Evolutionary conservation across 2,797 vertebrate species (phyloP).

Genomic region (Lophius americanus): DNA sequence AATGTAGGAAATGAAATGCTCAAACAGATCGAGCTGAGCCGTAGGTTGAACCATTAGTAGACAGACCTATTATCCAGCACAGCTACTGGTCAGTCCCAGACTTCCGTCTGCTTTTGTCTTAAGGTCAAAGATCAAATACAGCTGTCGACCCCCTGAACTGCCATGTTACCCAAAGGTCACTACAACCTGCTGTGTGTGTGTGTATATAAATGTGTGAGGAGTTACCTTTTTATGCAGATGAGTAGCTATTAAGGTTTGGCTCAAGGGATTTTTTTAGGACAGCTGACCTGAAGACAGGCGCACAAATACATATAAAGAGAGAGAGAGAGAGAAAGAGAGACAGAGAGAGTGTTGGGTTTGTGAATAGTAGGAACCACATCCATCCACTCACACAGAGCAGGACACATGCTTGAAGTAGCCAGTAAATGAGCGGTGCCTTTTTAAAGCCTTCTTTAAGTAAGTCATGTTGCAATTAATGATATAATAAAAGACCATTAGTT

Average conservation of each 20-base stretch:
- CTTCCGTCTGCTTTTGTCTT: slow-evolving; percentile 52
- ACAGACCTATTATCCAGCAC: slow-evolving; percentile 17
- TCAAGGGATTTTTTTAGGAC: slow-evolving; percentile 61
- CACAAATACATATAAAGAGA: not conserved
- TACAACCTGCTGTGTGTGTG: slow-evolving; percentile 19
- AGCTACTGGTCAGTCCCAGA: slow-evolving; percentile 28
- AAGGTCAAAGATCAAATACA: slow-evolving; percentile 63
- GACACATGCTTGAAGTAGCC: slow-evolving; percentile 13
- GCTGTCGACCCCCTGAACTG: slow-evolving; percentile 49
- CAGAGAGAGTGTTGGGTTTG: not conserved
- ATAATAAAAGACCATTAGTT: slow-evolving; percentile 26
- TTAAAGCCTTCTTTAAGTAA: not conserved
- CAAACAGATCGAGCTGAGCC: slow-evolving; percentile 15
- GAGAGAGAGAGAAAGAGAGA: not conserved
- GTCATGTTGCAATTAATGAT: slow-evolving; percentile 22
- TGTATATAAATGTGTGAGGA: slow-evolving; percentile 3
- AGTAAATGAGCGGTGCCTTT: not conserved
- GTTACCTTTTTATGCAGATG: slow-evolving; percentile 72
- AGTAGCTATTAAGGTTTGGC: slow-evolving; percentile 49
- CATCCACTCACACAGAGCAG: slow-evolving; percentile 6
- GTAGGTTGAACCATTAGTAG: not conserved
- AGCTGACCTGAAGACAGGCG: slow-evolving; percentile 70
- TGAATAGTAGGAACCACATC: slow-evolving; percentile 19
- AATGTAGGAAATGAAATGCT: not conserved
- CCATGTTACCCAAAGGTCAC: slow-evolving; percentile 40